phyloP scores from a whole-genome alignment of 2,113 vertebrate species.

The Taurulus bubalis region DNA sequence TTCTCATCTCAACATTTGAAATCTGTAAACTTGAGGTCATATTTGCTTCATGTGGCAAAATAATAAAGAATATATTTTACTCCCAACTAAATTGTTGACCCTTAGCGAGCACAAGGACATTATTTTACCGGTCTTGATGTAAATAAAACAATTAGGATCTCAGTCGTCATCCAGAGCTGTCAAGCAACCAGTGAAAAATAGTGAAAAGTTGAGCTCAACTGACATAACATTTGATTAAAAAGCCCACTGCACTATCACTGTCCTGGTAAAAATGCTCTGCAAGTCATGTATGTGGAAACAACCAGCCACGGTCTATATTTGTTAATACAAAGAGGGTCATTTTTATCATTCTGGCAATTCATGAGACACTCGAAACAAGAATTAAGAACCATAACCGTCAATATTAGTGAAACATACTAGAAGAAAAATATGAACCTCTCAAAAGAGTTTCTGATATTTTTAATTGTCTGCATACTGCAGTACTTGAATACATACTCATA shows the following conservation, averaged over 20 bases:
- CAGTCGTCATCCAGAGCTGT: conserved; percentile 16
- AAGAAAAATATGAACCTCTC: conserved; percentile 77
- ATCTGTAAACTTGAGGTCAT: conserved; percentile 16
- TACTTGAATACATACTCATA: conserved; percentile 87
- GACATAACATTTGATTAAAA: conserved; percentile 30
- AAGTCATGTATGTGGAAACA: conserved; percentile 66
- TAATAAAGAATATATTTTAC: conserved; percentile 14
- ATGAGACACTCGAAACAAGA: conserved; percentile 73
- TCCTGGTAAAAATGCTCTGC: conserved; percentile 44
- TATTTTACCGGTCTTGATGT: conserved; percentile 3
- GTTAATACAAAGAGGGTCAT: conserved; percentile 71
- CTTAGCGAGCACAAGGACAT: background rate
- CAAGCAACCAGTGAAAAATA: conserved; percentile 37
- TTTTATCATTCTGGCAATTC: conserved; percentile 71
- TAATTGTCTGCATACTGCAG: conserved; percentile 86
- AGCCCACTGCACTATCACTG: conserved; percentile 5
- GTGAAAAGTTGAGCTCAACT: conserved; percentile 32
- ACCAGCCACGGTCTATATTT: conserved; percentile 56
- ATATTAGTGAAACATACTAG: conserved; percentile 75
- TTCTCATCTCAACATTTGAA: conserved; percentile 7
- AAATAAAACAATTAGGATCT: conserved; percentile 45
- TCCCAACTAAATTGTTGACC: conserved; percentile 3
- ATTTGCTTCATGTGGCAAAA: conserved; percentile 14
- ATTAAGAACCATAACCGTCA: conserved; percentile 65
- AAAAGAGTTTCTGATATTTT: conserved; percentile 80